A percentile compares a stretch with the other conserved stretches of the same genome.
These are phyloP conservation scores for Drepanosiphum platanoidis DNA, from an alignment of 2,888 invertebrate species.

Conservation along the genomic window DNA sequence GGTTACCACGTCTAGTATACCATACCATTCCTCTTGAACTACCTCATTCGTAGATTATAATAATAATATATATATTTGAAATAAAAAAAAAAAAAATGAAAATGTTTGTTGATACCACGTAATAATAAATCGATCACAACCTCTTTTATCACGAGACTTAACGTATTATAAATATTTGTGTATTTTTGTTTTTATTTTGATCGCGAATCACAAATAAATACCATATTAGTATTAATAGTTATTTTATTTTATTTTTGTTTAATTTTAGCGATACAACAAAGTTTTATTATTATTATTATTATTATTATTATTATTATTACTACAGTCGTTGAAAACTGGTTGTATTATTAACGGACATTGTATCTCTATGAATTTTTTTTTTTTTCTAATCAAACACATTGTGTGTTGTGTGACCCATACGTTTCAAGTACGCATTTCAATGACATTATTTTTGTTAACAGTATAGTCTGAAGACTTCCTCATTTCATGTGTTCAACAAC, in stretches of 20 bases:
- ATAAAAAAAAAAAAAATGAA: no score
- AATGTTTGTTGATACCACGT: constrained; percentile 7
- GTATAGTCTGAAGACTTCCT: constrained; percentile 51
- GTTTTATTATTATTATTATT: constrained; percentile 1
- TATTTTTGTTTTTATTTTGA: not conserved
- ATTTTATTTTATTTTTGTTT: constrained; percentile 5
- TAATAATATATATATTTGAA: no score
- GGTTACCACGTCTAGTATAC: constrained; percentile 23
- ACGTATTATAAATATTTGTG: constrained; percentile 1
- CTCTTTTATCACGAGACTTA: constrained; percentile 25
- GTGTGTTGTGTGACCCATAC: not conserved
- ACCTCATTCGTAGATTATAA: constrained; percentile 40
- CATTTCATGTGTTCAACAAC: constrained; percentile 58
- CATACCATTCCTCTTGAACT: constrained; percentile 56
- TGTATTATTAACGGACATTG: constrained; percentile 2
- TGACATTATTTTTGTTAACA: constrained; percentile 19
- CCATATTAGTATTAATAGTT: constrained; percentile 48
- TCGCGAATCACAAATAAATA: not conserved
- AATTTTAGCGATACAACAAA: not conserved
- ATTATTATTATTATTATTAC: no score
- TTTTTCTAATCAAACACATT: not conserved
- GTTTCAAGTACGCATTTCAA: constrained; percentile 16
- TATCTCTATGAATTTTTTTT: not conserved
- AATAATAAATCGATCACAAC: constrained; percentile 26
- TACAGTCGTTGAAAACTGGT: not conserved